Conservation (phyloP, 2,113 vertebrate genomes). For the Scytalopus superciliaris region DNA sequence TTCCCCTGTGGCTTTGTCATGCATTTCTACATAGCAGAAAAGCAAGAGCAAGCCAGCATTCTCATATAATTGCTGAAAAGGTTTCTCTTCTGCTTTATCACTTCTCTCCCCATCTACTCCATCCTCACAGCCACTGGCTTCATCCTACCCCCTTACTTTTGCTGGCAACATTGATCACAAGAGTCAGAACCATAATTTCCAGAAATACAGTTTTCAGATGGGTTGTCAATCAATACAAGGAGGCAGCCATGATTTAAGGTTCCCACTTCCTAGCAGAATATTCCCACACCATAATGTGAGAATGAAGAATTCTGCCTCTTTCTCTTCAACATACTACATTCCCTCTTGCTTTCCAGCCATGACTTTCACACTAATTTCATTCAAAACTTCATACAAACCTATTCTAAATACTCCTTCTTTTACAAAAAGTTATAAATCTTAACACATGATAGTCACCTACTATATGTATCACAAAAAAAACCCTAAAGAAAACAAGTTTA, state of each 20-base stretch:
- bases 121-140: neutral
- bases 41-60: neutral
- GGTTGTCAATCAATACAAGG: neutral
- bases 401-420: neutral
- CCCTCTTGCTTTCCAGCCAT: neutral
- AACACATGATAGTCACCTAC: neutral
- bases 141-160: neutral
- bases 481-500: neutral
- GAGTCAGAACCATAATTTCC: neutral
- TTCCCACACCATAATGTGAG: neutral
- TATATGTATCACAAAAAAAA: neutral
- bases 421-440: neutral
- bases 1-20: neutral
- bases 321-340: neutral
- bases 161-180: neutral
- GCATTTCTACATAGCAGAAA: neutral
- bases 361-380: neutral
- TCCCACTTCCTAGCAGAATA: neutral
- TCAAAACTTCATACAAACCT: neutral
- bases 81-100: neutral
- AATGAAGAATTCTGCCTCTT: neutral
- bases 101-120: neutral
- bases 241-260: neutral
- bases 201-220: neutral
- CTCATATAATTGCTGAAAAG: neutral